Conservation (phyloP, 2,888 invertebrate species). For the Rhagophthalmus giganteus region DNA sequence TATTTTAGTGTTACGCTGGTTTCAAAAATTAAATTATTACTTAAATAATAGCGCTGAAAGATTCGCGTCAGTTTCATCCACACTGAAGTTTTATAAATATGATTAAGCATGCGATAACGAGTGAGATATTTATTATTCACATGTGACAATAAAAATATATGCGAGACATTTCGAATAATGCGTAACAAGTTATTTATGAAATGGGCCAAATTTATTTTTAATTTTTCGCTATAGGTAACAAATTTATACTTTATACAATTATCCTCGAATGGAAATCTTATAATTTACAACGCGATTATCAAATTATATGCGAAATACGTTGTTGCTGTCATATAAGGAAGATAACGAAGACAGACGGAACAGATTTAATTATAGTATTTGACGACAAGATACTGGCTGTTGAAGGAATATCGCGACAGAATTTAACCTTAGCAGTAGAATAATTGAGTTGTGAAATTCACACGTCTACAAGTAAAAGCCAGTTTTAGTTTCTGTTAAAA, state of each 20-base stretch:
- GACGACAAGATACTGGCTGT: conserved; percentile 34
- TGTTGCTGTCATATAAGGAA: conserved; percentile 37
- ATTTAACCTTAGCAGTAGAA: conserved; percentile 21
- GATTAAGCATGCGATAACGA: background rate
- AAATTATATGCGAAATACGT: conserved; percentile 41
- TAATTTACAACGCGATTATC: conserved; percentile 39
- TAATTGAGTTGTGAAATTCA: conserved; percentile 40
- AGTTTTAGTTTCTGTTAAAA: conserved; percentile 20
- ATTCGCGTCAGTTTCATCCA: no score
- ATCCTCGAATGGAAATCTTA: conserved; percentile 34
- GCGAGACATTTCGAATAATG: background rate
- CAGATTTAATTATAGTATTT: conserved; percentile 41
- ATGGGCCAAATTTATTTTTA: background rate
- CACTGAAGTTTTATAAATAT: background rate
- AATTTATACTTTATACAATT: background rate
- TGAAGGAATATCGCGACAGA: conserved; percentile 28
- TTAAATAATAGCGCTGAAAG: no score
- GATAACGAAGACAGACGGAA: conserved; percentile 41
- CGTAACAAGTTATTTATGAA: background rate
- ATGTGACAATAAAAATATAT: background rate
- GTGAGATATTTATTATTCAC: background rate
- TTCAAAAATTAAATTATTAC: no score
- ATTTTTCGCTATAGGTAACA: background rate
- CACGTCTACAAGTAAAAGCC: conserved; percentile 38
- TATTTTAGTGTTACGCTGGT: no score